Conservation (phyloP, 2,113 vertebrate species). For the Accipiter cooperii region DNA sequence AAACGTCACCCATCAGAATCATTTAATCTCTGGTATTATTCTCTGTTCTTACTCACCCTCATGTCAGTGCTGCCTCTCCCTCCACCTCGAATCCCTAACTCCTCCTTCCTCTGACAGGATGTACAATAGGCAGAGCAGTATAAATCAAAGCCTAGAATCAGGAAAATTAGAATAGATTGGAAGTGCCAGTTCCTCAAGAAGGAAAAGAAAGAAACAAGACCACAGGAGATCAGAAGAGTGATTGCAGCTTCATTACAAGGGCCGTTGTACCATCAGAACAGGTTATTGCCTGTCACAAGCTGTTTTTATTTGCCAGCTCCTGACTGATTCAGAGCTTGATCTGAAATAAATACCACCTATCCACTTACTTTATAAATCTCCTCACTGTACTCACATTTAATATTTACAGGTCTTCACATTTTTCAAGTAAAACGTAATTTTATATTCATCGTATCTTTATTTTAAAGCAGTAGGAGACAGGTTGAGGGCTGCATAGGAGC, state of each 20-base stretch:
- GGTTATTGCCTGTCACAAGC: conserved; percentile 57
- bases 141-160: conserved; percentile 31
- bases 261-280: not conserved
- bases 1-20: not conserved
- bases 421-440: not conserved
- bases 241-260: conserved; percentile 55
- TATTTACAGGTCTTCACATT: not conserved
- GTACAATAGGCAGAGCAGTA: conserved; percentile 21
- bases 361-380: not conserved
- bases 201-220: not conserved
- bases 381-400: not conserved
- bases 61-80: not conserved
- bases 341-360: conserved; percentile 12
- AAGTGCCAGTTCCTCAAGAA: conserved; percentile 31
- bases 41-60: not conserved
- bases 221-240: conserved; percentile 22
- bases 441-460: not conserved
- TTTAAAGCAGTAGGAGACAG: not conserved
- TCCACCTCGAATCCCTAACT: not conserved
- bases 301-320: conserved; percentile 35
- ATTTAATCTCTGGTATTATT: not conserved
- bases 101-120: conserved; percentile 12
- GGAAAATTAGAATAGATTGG: conserved; percentile 37
- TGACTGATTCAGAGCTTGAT: not conserved
- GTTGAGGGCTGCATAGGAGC: not conserved